phyloP scores from a whole-genome alignment of 2,113 vertebrate species.

The Lota lota region DNA sequence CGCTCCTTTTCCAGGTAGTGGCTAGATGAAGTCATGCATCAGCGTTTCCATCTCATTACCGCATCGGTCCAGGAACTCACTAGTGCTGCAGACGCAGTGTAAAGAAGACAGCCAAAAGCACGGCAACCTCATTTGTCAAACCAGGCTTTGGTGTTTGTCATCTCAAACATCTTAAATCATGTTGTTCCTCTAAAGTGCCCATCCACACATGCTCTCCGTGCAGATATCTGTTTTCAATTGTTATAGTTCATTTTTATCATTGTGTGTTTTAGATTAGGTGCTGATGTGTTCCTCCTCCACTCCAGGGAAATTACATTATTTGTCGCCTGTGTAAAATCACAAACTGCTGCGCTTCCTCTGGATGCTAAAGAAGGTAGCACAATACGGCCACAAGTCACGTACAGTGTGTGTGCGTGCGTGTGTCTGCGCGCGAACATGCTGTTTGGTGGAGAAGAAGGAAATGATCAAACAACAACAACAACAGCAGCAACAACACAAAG shows the following conservation, averaged over 20 bases:
- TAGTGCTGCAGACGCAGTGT: constrained; percentile 19
- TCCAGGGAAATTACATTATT: constrained; percentile 3
- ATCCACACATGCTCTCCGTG: too few relatives aligned
- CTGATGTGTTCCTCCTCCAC: neutral
- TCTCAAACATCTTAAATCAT: too few relatives aligned
- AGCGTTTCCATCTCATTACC: constrained; percentile 34
- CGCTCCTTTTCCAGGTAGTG: neutral
- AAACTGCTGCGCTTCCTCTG: neutral
- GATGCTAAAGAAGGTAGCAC: neutral
- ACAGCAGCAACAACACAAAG: constrained; percentile 27
- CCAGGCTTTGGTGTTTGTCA: too few relatives aligned
- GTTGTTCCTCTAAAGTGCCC: too few relatives aligned
- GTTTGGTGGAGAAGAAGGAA: neutral
- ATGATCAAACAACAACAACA: constrained; percentile 20
- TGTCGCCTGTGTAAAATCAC: neutral
- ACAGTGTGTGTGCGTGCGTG: neutral
- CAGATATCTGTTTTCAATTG: too few relatives aligned
- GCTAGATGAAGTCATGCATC: constrained; percentile 32
- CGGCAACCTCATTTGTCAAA: too few relatives aligned
- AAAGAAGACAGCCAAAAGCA: too few relatives aligned
- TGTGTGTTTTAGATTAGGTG: too few relatives aligned
- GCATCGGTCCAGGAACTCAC: constrained; percentile 19
- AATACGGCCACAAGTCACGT: neutral
- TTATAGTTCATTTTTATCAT: too few relatives aligned
- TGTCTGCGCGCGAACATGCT: neutral